phyloP scores from a whole-genome alignment of 1,140 invertebrate species.

The Drosophila obscura region DNA sequence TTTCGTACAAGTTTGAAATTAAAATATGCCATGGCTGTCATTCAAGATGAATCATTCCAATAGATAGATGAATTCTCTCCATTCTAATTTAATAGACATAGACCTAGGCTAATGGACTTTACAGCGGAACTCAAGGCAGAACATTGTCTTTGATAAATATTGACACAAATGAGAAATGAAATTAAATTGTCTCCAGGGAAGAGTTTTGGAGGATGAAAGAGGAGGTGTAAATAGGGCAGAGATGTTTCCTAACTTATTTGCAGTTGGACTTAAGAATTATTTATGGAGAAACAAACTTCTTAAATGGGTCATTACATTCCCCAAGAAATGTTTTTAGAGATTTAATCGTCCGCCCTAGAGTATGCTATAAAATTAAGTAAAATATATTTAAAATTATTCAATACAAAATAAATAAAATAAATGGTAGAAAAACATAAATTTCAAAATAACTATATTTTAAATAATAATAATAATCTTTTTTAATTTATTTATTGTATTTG shows the following conservation, averaged over 20 bases:
- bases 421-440: too few species aligned
- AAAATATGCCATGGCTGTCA: conserved; percentile 8
- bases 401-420: background rate
- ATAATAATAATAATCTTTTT: too few species aligned
- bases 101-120: conserved; percentile 54
- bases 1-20: conserved; percentile 22
- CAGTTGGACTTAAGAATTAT: too few species aligned
- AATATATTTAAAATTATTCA: background rate
- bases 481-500: too few species aligned
- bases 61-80: background rate
- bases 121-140: background rate
- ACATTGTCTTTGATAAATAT: conserved; percentile 10
- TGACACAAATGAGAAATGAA: background rate
- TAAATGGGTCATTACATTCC: too few species aligned
- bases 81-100: conserved; percentile 56
- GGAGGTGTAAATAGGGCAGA: too few species aligned
- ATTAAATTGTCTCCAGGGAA: background rate
- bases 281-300: too few species aligned
- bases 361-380: too few species aligned
- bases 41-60: conserved; percentile 7
- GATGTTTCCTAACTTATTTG: background rate
- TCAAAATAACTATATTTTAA: too few species aligned
- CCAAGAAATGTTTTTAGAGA: too few species aligned
- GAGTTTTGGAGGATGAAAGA: background rate
- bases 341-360: background rate